Base-by-base conservation (phyloP, 2,797 vertebrate species). In the Microcaecilia unicolor region DNA sequence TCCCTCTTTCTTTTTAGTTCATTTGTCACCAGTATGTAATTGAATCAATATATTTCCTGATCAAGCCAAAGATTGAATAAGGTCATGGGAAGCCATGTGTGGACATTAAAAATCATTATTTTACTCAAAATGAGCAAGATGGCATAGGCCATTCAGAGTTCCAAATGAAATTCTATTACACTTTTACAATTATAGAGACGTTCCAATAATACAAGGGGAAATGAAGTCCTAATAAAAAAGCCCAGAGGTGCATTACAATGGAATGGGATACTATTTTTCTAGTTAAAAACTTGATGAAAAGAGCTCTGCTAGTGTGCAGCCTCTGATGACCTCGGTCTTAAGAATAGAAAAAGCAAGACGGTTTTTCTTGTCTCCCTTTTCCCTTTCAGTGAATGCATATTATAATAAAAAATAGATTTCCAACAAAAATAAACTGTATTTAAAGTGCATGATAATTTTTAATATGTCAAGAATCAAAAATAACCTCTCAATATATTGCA, bases 51-150 rank as follows among this genome's bases (percentile, higher is more conserved):
- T 94, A 97, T 98, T 97, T 97, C 87, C 90, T 82, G 92, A 97
- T 98, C 92, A 93, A 88, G 85, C 83, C 83, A 76, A 82, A 93
- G 92, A 97, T 92, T 95, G 93, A 94, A 95, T 96, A 98, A 97
- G 95, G 95, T 98, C 93, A 97, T 80, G 55, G 88, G 90, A 93
- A 97, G 88, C 89, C 87, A 88, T 93, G 93, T 97, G 93, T 94
- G 92, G 93, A 94, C 92, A 94, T 93, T 94, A 97, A 92, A 94
- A 97, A 92, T 97, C 92, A 97, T 98, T 94, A 96, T 97, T 97
- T 90, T 89, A 90, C 92, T 95, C 87, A 83, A 90, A 96, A 92
- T 86, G 92, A 96, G 88, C 87, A 78, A 84, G 86, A 90, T 87
- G 88, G 88, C 86, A 84, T 77, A 70, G 85, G 90, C 85, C 88